Conservation (phyloP, 2,113 vertebrate genomes). For the Symphodus melops region DNA sequence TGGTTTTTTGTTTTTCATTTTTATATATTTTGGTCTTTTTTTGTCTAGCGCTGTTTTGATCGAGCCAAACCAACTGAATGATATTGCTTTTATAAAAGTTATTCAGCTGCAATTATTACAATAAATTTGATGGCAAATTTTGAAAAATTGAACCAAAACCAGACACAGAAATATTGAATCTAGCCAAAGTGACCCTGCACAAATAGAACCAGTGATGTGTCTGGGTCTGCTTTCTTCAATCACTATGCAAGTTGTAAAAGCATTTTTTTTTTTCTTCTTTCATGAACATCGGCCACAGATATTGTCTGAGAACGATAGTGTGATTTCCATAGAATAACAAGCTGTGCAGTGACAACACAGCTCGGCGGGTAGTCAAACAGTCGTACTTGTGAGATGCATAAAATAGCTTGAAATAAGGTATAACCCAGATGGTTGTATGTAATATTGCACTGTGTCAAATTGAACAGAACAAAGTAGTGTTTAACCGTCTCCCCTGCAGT, state of each 20-base stretch:
- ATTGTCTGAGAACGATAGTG: constrained; percentile 41
- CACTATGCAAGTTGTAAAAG: neutral
- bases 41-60: neutral
- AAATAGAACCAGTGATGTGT: neutral
- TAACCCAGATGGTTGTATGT: constrained; percentile 63
- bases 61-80: neutral
- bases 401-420: constrained; percentile 62
- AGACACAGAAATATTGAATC: neutral
- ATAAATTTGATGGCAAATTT: neutral
- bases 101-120: neutral
- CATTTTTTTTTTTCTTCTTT: neutral
- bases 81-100: neutral
- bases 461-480: constrained; percentile 77
- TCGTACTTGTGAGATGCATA: constrained; percentile 59
- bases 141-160: constrained; percentile 1
- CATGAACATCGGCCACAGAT: constrained; percentile 25
- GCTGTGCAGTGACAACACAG: constrained; percentile 58
- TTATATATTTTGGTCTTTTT: too few relatives aligned
- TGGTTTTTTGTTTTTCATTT: neutral
- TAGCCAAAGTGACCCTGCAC: neutral
- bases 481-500: constrained; percentile 76
- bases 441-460: constrained; percentile 69
- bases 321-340: constrained; percentile 55
- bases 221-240: neutral
- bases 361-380: constrained; percentile 59